Conservation (phyloP, 2,888 invertebrate genomes). For the Tipula lateralis region DNA sequence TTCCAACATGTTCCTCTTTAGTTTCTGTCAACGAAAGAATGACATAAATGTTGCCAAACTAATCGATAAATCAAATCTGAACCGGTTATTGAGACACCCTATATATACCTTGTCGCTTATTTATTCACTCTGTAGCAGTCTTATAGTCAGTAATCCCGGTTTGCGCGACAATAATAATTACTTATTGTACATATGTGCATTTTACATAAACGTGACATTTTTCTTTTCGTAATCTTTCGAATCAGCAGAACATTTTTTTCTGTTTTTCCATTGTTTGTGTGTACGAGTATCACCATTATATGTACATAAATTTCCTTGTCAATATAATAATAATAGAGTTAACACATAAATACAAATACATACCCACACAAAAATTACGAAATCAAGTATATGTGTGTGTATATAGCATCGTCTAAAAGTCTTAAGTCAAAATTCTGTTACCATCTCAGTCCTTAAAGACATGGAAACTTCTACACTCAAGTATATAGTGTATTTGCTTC, state of each 20-base stretch:
- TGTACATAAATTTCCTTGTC: neutral
- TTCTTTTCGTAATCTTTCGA: neutral
- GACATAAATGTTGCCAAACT: no score
- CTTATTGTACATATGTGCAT: neutral
- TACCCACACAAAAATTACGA: neutral
- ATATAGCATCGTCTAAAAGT: neutral
- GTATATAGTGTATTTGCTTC: neutral
- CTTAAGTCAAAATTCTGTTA: neutral
- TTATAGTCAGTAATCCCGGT: neutral
- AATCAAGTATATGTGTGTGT: neutral
- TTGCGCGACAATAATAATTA: slow-evolving; percentile 11
- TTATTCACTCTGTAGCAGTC: neutral
- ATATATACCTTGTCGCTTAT: neutral
- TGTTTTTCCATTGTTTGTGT: neutral
- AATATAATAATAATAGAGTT: neutral
- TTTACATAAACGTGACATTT: slow-evolving; percentile 11
- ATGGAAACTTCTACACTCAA: neutral
- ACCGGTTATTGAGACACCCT: no score
- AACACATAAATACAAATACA: neutral
- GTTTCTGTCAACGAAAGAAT: no score
- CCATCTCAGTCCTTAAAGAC: neutral
- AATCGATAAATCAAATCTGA: no score
- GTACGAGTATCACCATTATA: neutral
- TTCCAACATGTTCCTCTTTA: no score
- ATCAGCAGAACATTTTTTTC: neutral